Percentiles rank a stretch among this genome's conserved stretches.
These are phyloP conservation scores for Danio aesculapii DNA, from an alignment of 2,797 vertebrate species.

Conservation along the genomic window DNA sequence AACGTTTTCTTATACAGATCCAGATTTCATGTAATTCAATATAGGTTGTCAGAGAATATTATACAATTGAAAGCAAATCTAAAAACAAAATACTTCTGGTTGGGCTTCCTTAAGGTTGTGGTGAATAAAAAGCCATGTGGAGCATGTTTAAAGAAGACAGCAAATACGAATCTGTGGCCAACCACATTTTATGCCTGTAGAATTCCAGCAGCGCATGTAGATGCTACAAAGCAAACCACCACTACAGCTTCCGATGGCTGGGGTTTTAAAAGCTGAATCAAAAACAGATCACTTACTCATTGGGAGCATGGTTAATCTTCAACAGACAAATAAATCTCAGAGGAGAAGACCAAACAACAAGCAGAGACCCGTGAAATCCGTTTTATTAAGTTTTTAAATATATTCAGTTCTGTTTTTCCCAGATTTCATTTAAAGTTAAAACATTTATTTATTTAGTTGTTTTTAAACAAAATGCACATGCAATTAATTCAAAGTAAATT, in stretches of 20 bases:
- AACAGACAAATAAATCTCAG: conserved; percentile 14
- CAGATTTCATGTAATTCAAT: background rate
- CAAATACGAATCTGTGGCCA: conserved; percentile 43
- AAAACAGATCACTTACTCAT: conserved; percentile 49
- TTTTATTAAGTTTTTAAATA: no score
- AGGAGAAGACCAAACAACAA: background rate
- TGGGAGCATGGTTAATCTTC: conserved; percentile 6
- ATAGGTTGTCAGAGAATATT: background rate
- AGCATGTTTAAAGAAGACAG: conserved; percentile 45
- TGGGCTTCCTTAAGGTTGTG: conserved; percentile 15
- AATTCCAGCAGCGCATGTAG: conserved; percentile 51
- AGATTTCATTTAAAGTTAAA: no score
- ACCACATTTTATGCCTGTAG: conserved; percentile 45
- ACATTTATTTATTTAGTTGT: no score
- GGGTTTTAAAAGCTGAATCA: conserved; percentile 49
- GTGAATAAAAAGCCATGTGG: conserved; percentile 40
- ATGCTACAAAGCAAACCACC: conserved; percentile 56
- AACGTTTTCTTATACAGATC: background rate
- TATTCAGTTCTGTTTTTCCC: no score
- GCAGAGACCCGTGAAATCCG: no score
- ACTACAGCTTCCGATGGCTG: conserved; percentile 52
- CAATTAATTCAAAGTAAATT: no score
- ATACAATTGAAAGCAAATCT: background rate
- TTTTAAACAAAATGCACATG: no score
- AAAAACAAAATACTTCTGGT: conserved; percentile 5